These are phyloP conservation scores for Alexandromys fortis DNA, from an alignment of 2,113 vertebrate species.

Conservation along the genomic window DNA sequence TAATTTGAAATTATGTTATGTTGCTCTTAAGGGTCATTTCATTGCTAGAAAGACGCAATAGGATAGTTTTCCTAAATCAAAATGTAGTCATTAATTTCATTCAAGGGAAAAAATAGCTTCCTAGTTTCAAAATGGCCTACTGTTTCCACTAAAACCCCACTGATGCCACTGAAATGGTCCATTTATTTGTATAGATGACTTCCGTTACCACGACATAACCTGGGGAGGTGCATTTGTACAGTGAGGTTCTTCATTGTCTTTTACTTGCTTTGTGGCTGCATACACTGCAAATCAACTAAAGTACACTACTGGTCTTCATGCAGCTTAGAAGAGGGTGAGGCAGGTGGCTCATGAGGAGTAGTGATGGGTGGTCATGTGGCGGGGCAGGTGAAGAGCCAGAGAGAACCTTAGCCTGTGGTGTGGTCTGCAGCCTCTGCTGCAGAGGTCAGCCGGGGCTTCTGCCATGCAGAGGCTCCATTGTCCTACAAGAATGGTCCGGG, in stretches of 20 bases:
- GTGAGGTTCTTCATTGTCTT: fast-evolving
- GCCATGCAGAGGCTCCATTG: fast-evolving
- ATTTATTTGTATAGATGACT: fast-evolving
- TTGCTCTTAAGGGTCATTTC: not conserved
- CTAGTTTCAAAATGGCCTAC: not conserved
- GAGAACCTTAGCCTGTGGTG: not conserved
- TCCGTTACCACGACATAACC: fast-evolving
- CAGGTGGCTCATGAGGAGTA: fast-evolving
- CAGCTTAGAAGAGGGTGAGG: fast-evolving
- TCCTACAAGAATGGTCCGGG: not conserved
- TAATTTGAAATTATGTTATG: not conserved
- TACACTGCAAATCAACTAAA: fast-evolving
- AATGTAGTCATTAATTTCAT: not conserved
- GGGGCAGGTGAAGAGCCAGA: fast-evolving
- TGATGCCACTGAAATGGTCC: fast-evolving
- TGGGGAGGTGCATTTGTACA: fast-evolving
- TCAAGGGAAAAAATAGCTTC: not conserved
- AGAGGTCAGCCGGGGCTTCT: not conserved
- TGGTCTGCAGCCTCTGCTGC: not conserved
- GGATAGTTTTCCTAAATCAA: not conserved
- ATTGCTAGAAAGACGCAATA: not conserved
- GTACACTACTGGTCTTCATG: fast-evolving
- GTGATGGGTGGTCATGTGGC: fast-evolving
- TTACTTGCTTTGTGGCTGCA: fast-evolving
- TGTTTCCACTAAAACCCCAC: not conserved